phyloP scores from a whole-genome alignment of 2,888 invertebrate genomes.

The Oscheius sp. region DNA sequence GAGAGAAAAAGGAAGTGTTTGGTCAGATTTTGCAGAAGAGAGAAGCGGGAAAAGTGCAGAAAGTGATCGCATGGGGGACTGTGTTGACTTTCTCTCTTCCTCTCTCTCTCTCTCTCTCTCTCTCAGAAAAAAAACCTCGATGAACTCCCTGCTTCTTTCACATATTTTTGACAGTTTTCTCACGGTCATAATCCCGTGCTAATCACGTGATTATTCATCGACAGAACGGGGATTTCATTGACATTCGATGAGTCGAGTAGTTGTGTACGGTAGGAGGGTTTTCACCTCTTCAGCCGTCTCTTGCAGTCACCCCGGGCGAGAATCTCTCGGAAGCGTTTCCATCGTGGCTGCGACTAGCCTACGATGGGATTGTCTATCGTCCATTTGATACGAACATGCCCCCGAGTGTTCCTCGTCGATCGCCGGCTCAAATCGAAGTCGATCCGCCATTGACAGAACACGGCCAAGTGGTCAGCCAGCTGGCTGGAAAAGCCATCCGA shows the following conservation, averaged over 20 bases:
- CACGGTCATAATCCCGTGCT: too few relatives aligned
- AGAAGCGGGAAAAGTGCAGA: too few relatives aligned
- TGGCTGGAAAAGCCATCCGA: conserved; percentile 2
- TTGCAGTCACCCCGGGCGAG: conserved; percentile 16
- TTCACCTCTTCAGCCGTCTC: background rate
- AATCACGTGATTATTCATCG: background rate
- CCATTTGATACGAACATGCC: conserved; percentile 31
- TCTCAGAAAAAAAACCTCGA: background rate
- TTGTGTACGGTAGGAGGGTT: conserved; percentile 10
- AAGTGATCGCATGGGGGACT: background rate
- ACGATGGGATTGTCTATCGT: conserved; percentile 15
- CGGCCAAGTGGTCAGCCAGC: conserved; percentile 15
- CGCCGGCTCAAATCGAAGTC: background rate
- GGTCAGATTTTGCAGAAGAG: background rate
- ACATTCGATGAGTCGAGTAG: background rate
- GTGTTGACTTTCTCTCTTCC: background rate
- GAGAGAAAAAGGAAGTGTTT: too few relatives aligned
- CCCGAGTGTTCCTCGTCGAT: conserved; percentile 1
- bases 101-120: background rate
- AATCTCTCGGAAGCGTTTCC: conserved; percentile 18
- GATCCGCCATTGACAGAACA: conserved; percentile 25
- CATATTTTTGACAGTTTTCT: background rate
- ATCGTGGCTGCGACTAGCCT: conserved; percentile 27
- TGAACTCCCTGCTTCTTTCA: background rate
- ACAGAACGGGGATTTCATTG: background rate